A percentile compares a stretch with the other conserved stretches of the same genome.
Conservation (phyloP, 2,888 invertebrate species). For the Synergus umbraculus region DNA sequence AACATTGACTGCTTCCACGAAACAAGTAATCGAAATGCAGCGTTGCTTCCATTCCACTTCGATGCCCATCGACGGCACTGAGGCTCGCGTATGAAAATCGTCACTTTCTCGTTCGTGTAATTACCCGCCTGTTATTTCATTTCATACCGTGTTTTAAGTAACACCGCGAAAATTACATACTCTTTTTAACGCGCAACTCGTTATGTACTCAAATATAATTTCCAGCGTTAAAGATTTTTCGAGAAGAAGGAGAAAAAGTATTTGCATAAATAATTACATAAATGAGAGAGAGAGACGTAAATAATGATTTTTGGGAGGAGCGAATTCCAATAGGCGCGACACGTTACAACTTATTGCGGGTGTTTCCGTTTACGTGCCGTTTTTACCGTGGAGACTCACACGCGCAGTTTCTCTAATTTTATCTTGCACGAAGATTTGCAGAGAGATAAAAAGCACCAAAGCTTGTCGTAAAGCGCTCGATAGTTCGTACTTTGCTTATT, state of each 20-base stretch:
- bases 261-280: background rate
- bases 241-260: background rate
- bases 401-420: slow-evolving; percentile 44
- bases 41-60: slow-evolving; percentile 58
- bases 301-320: background rate
- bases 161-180: slow-evolving; percentile 4
- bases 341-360: slow-evolving; percentile 3
- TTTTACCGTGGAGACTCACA: background rate
- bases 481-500: slow-evolving; percentile 22
- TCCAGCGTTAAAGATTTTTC: background rate
- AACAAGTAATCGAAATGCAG: slow-evolving; percentile 57
- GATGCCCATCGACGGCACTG: slow-evolving; percentile 55
- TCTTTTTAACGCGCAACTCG: background rate
- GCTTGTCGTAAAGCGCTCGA: slow-evolving; percentile 41
- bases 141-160: slow-evolving; percentile 25
- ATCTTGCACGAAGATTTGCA: slow-evolving; percentile 45
- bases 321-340: background rate
- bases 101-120: slow-evolving; percentile 61
- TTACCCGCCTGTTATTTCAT: slow-evolving; percentile 49
- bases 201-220: background rate
- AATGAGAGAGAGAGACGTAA: background rate
- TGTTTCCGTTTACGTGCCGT: slow-evolving; percentile 5
- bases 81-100: slow-evolving; percentile 53
- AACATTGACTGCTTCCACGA: slow-evolving; percentile 50
- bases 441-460: slow-evolving; percentile 46